Evolutionary conservation across 1,140 invertebrate genomes (phyloP).

Genomic region (Ooceraea biroi): DNA sequence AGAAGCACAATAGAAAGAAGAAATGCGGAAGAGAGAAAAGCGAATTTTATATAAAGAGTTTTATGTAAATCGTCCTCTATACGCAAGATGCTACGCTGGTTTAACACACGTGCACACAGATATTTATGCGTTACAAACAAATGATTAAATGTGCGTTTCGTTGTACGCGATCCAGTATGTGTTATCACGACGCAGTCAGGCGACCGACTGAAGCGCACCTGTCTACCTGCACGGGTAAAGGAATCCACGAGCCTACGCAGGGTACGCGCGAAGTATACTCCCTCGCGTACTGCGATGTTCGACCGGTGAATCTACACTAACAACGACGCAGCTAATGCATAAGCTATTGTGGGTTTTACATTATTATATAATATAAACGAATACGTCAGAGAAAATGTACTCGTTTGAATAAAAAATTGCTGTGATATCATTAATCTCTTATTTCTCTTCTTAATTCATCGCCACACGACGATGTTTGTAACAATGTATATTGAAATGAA

Average conservation of each 20-base stretch:
- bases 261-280: not conserved
- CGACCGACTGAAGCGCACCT: constrained; percentile 58
- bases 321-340: constrained; percentile 8
- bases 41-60: not conserved
- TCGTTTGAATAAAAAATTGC: not conserved
- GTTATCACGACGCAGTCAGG: constrained; percentile 50
- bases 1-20: not conserved
- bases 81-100: not conserved
- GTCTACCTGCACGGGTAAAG: constrained; percentile 32
- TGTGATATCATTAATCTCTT: not conserved
- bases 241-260: not conserved
- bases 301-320: constrained; percentile 19
- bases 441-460: not conserved
- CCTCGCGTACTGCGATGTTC: constrained; percentile 1
- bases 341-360: not conserved
- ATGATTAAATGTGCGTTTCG: not conserved
- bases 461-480: not conserved
- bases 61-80: not conserved
- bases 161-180: not conserved
- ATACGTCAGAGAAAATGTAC: not conserved
- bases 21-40: not conserved
- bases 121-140: not conserved
- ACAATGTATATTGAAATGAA: no score
- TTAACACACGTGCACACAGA: not conserved
- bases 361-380: not conserved